Evolutionary conservation across 2,888 invertebrate genomes (phyloP), one percentile per base, ranked within the genome.

Genomic region (Galeruca laticollis): DNA sequence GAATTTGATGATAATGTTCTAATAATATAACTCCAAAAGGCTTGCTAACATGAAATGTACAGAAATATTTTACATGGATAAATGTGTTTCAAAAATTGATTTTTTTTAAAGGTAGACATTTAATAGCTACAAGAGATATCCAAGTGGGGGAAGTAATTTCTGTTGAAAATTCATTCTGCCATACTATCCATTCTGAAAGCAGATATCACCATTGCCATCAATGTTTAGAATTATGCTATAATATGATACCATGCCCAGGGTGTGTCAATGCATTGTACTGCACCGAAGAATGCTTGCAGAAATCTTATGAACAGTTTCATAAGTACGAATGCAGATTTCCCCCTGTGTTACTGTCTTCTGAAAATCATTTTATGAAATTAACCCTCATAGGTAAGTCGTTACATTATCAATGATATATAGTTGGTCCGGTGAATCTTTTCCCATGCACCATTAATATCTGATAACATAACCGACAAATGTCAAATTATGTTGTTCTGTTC

Each of bases 111-210:
- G 51, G 95, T 0, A 87, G 94, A 54, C 91, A 91, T 82, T 86
- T 95, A 4, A 85, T 91, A 61, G 91, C 94, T 0, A 88, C 87
- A 20, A 87, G 88, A 68, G 88, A 91, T 79, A 89, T 94, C 68
- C 82, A 86, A 74, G 89, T 92, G 1, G 94, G 94, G 59, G 94
- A 95, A 82, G 85, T 95, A 8, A 82, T 97, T 33, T 90, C 89
- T 2, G 86, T 91, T 54, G 96, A 97, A 84, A 87, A 91, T 64
- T 92, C 95, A 0, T 96, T 91, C 82, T 87, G 89, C 10, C 87
- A 88, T 1, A 85, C 90, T 0, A 81, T 93, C 13, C 86, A 87
- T 40, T 35, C 15, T 52, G 82, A 87, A 10, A 87, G 88, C 76
- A 84, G 84, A 64, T 81, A 87, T 33, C 88, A 88, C 18, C 88